phyloP scores from a whole-genome alignment of 2,113 vertebrate genomes.

The Pseudopodoces humilis region DNA sequence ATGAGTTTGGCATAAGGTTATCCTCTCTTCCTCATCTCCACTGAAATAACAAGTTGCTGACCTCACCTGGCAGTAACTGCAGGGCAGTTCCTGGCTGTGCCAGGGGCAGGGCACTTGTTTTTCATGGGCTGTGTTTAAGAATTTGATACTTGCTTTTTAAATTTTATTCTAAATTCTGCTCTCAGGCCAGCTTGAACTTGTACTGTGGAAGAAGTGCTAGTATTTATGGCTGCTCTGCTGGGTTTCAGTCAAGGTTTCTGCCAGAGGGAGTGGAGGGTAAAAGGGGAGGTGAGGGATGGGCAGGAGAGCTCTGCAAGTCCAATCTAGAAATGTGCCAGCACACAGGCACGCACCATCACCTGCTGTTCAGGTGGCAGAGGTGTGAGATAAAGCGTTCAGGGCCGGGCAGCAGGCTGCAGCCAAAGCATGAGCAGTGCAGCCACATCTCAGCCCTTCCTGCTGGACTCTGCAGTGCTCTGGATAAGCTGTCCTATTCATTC shows the following conservation, averaged over 20 bases:
- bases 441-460: background rate
- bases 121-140: background rate
- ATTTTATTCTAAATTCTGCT: background rate
- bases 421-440: background rate
- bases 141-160: background rate
- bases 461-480: background rate
- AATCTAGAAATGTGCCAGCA: background rate
- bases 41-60: background rate
- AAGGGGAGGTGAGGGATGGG: background rate
- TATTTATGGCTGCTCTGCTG: background rate
- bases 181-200: background rate
- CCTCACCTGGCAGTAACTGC: background rate
- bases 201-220: background rate
- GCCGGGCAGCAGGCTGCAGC: background rate
- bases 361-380: background rate
- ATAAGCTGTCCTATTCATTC: background rate
- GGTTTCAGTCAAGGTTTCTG: background rate
- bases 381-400: rapidly evolving
- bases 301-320: background rate
- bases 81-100: background rate
- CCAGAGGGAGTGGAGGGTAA: background rate
- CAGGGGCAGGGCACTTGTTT: background rate
- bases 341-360: background rate
- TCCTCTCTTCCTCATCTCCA: background rate
- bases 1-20: background rate